Conservation (phyloP, 64 coral and sea anemone species). For the Acropora yongei region DNA sequence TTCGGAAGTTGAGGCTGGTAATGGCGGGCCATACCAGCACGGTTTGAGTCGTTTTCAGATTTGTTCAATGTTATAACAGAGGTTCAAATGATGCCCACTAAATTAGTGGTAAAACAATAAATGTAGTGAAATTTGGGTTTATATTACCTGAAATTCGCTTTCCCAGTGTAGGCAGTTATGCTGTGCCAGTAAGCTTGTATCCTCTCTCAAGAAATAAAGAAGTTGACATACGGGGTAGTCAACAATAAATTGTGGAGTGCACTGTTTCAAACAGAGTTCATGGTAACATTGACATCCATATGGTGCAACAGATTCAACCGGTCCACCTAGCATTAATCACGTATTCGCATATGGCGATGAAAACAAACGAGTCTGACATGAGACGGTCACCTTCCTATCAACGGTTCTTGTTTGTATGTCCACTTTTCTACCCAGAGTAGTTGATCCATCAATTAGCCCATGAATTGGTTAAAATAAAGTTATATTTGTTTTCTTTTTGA, state of each 20-base stretch:
- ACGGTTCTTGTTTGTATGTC: too few relatives aligned
- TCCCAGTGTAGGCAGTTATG: conserved; percentile 6
- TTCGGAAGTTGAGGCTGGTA: neutral
- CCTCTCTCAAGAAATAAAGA: neutral
- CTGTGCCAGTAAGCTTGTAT: conserved; percentile 48
- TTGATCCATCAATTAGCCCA: too few relatives aligned
- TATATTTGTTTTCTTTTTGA: too few relatives aligned
- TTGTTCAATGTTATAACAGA: neutral
- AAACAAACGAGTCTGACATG: too few relatives aligned
- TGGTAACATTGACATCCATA: neutral
- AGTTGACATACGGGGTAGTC: neutral
- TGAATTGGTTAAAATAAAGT: too few relatives aligned
- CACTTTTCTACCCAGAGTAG: too few relatives aligned
- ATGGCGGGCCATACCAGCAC: neutral
- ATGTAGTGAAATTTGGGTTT: too few relatives aligned
- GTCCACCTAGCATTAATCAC: too few relatives aligned
- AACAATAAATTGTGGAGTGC: neutral
- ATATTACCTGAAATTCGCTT: conserved; percentile 1
- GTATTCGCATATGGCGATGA: too few relatives aligned
- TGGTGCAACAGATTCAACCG: too few relatives aligned
- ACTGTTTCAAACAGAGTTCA: neutral
- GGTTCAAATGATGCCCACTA: neutral
- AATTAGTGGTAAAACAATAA: neutral
- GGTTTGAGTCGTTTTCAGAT: neutral
- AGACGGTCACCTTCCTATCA: too few relatives aligned